phyloP scores from a whole-genome alignment of 2,797 vertebrate species.

The Sebastes vulpes region DNA sequence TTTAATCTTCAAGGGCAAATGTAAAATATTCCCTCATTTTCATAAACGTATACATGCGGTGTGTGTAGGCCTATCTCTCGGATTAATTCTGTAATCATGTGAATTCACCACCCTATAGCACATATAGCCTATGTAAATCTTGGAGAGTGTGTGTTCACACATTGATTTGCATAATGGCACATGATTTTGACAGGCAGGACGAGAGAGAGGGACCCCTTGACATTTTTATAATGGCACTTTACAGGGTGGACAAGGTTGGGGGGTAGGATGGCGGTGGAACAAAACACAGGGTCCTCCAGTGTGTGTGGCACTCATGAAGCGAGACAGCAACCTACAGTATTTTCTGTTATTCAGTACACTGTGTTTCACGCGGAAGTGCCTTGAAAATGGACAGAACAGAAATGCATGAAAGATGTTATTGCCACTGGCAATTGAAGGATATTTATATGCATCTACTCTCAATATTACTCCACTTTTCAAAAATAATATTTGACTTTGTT shows the following conservation, averaged over 20 bases:
- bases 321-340: slow-evolving; percentile 46
- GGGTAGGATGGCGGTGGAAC: slow-evolving; percentile 59
- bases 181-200: slow-evolving; percentile 80
- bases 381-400: not conserved
- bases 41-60: slow-evolving; percentile 41
- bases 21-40: slow-evolving; percentile 43
- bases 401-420: not conserved
- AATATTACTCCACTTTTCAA: not conserved
- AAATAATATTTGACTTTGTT: slow-evolving; percentile 1
- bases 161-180: slow-evolving; percentile 83
- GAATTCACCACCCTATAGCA: slow-evolving; percentile 60
- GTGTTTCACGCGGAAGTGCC: not conserved
- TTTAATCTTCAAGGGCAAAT: slow-evolving; percentile 43
- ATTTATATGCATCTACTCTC: not conserved
- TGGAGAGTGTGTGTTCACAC: slow-evolving; percentile 74
- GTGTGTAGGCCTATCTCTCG: slow-evolving; percentile 19
- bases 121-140: slow-evolving; percentile 76
- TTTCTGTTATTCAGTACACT: slow-evolving; percentile 8
- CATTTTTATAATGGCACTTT: slow-evolving; percentile 86
- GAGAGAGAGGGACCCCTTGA: slow-evolving; percentile 77
- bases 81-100: slow-evolving; percentile 65
- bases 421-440: not conserved
- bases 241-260: slow-evolving; percentile 79
- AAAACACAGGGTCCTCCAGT: slow-evolving; percentile 58
- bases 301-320: slow-evolving; percentile 41